These are phyloP conservation scores for Hypomesus transpacificus DNA, from an alignment of 2,113 vertebrate species.

Conservation along the genomic window DNA sequence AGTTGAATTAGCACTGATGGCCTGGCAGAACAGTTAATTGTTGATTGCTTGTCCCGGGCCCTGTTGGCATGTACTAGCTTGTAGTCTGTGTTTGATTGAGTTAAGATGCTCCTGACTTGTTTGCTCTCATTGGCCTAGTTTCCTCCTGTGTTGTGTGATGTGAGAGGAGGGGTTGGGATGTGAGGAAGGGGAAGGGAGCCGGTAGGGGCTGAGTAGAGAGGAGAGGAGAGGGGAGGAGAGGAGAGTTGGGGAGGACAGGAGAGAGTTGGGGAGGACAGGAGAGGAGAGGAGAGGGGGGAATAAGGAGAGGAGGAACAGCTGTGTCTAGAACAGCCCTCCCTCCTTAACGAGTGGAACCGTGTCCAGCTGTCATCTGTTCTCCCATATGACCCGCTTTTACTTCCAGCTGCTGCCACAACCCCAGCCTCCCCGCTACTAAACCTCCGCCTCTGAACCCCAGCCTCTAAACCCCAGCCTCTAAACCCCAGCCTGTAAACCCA, in stretches of 20 bases:
- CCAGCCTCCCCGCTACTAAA: slow-evolving; percentile 31
- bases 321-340: slow-evolving; percentile 50
- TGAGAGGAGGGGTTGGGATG: too few relatives aligned
- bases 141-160: too few relatives aligned
- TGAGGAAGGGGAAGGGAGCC: too few relatives aligned
- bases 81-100: slow-evolving; percentile 22
- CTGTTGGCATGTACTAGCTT: slow-evolving; percentile 20
- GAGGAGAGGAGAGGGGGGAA: slow-evolving; percentile 26
- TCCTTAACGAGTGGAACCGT: slow-evolving; percentile 60
- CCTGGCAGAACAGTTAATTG: slow-evolving; percentile 3
- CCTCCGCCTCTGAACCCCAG: background rate
- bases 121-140: background rate
- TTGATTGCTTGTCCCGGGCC: slow-evolving; percentile 18
- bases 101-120: background rate
- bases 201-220: slow-evolving; percentile 9
- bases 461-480: background rate
- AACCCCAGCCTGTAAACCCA: background rate
- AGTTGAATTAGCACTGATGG: slow-evolving; percentile 16
- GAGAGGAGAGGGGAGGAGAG: background rate
- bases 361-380: slow-evolving; percentile 70
- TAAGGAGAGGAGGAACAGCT: slow-evolving; percentile 62
- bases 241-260: background rate
- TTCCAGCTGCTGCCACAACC: slow-evolving; percentile 54
- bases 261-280: background rate
- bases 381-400: slow-evolving; percentile 58